A percentile compares a stretch with the other conserved stretches of the same genome.
Evolutionary conservation across 1,140 invertebrate genomes (phyloP).

Genomic region (Solen grandis): DNA sequence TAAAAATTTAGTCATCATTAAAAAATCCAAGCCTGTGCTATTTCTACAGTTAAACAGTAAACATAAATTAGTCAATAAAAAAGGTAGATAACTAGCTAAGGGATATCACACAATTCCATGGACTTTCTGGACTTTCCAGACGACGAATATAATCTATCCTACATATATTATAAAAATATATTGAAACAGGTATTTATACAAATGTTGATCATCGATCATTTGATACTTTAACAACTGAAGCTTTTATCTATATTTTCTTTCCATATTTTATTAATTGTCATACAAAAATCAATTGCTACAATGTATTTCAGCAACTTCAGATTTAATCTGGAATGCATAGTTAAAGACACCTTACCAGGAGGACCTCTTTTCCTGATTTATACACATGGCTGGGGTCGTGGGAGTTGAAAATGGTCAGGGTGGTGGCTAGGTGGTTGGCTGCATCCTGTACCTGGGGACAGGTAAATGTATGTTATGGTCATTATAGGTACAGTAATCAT

Average conservation of each 20-base stretch:
- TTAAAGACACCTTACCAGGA: conserved; percentile 27
- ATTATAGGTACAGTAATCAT: background rate
- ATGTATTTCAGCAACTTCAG: background rate
- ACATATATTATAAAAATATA: background rate
- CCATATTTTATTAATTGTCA: no score
- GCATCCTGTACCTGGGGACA: conserved; percentile 43
- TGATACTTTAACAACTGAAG: no score
- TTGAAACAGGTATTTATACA: no score
- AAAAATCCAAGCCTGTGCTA: background rate
- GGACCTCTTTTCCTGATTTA: conserved; percentile 42
- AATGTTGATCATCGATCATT: no score
- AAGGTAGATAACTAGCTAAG: background rate
- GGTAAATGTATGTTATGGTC: background rate
- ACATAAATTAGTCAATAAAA: background rate
- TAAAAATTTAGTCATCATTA: background rate
- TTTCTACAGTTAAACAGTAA: background rate
- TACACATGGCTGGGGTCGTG: conserved; percentile 16
- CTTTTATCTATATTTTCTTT: no score
- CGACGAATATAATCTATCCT: background rate
- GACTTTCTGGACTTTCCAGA: background rate
- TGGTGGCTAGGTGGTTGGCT: conserved; percentile 40
- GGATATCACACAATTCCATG: background rate
- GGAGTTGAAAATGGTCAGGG: conserved; percentile 23
- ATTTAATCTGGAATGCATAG: background rate
- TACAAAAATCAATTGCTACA: no score